These are phyloP conservation scores for Agrypnus murinus DNA, from an alignment of 2,888 invertebrate species.

Conservation along the genomic window DNA sequence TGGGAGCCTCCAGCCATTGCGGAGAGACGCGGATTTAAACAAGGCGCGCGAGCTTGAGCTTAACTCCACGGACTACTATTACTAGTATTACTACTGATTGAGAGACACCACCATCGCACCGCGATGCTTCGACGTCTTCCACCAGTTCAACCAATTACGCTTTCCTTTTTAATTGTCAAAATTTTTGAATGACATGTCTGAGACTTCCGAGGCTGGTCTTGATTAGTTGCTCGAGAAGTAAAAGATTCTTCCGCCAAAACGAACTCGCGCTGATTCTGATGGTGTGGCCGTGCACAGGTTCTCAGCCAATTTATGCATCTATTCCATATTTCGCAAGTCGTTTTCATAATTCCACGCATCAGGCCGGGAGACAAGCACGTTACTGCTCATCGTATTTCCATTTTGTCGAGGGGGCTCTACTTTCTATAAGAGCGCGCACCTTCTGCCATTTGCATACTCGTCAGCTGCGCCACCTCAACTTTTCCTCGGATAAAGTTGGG, in stretches of 20 bases:
- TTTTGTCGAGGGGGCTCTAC: conserved; percentile 59
- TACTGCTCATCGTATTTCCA: conserved; percentile 70
- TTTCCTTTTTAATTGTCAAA: conserved; percentile 42
- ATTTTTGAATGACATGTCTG: conserved; percentile 28
- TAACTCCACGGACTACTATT: conserved; percentile 38
- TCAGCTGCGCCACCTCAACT: conserved; percentile 73
- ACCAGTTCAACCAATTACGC: conserved; percentile 28
- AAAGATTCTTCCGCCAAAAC: conserved; percentile 8
- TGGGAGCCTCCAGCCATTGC: conserved; percentile 65
- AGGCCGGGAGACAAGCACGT: conserved; percentile 68
- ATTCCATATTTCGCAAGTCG: conserved; percentile 73
- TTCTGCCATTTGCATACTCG: conserved; percentile 73
- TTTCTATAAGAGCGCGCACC: conserved; percentile 60
- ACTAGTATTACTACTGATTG: conserved; percentile 27
- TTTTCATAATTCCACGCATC: conserved; percentile 72
- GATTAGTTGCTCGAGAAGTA: too few species aligned
- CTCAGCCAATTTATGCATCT: conserved; percentile 70
- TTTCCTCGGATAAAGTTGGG: conserved; percentile 70
- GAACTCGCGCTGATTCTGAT: neutral
- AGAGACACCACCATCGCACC: too few species aligned
- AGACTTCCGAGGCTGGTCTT: too few species aligned
- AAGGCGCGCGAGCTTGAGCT: conserved; percentile 51
- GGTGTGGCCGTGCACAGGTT: conserved; percentile 25
- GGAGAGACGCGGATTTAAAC: conserved; percentile 61
- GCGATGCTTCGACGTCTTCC: conserved; percentile 13